Conservation (phyloP, 2,888 invertebrate species). For the Operophtera brumata region DNA sequence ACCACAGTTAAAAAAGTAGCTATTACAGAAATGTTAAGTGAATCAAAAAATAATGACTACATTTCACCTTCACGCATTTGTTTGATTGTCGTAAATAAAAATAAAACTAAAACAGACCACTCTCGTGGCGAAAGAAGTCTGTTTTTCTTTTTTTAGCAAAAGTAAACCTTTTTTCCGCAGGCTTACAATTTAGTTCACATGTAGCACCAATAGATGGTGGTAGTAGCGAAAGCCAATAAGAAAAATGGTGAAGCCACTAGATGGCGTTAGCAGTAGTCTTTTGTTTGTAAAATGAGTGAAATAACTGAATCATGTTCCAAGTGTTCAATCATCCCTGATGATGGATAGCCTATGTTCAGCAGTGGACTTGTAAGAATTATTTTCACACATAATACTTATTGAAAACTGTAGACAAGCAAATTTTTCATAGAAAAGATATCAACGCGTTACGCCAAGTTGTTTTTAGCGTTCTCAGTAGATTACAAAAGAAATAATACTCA, state of each 20-base stretch:
- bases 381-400: too few relatives aligned
- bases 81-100: slow-evolving; percentile 27
- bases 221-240: neutral
- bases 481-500: too few relatives aligned
- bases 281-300: slow-evolving; percentile 24
- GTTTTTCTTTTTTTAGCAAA: slow-evolving; percentile 34
- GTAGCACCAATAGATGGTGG: slow-evolving; percentile 21
- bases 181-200: slow-evolving; percentile 6
- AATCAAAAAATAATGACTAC: neutral
- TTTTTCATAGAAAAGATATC: slow-evolving; percentile 37
- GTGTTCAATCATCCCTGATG: too few relatives aligned
- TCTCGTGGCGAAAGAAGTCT: slow-evolving; percentile 54
- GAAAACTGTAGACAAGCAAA: too few relatives aligned
- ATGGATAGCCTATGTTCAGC: too few relatives aligned
- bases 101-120: slow-evolving; percentile 61
- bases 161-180: slow-evolving; percentile 30
- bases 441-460: slow-evolving; percentile 33
- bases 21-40: too few relatives aligned
- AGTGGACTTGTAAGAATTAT: too few relatives aligned
- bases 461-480: too few relatives aligned
- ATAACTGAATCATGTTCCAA: slow-evolving; percentile 17
- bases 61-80: neutral
- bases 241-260: slow-evolving; percentile 6
- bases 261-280: slow-evolving; percentile 23
- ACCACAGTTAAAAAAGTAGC: too few relatives aligned